Conservation (phyloP, 2,888 invertebrate genomes). For the Caradrina kadenii region DNA sequence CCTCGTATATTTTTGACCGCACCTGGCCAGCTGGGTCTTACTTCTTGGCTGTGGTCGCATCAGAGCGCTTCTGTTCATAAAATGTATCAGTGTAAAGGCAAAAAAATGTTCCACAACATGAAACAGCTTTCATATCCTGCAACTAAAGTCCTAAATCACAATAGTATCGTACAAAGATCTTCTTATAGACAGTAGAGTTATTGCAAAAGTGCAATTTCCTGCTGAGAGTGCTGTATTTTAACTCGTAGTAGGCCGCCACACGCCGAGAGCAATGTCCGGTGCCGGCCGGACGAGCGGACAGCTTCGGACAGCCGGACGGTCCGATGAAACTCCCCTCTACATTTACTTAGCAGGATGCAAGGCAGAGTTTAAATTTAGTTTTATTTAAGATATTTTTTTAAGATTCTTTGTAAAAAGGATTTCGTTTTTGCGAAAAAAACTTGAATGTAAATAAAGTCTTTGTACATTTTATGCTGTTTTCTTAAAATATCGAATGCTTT, state of each 20-base stretch:
- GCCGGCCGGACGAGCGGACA: slow-evolving; percentile 20
- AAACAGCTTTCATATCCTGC: not conserved
- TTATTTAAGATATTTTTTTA: not conserved
- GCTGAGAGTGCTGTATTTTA: slow-evolving; percentile 56
- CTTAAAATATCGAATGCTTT: too few relatives aligned
- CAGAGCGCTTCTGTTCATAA: too few relatives aligned
- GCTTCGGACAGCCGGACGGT: slow-evolving; percentile 19
- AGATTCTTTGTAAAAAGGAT: not conserved
- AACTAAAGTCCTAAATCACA: slow-evolving; percentile 14
- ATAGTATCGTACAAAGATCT: slow-evolving; percentile 36
- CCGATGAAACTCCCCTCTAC: slow-evolving; percentile 21
- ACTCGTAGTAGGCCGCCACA: slow-evolving; percentile 35
- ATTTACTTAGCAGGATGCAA: slow-evolving; percentile 35
- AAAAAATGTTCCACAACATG: not conserved
- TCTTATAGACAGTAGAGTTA: slow-evolving; percentile 50
- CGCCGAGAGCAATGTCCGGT: slow-evolving; percentile 56
- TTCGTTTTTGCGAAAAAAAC: not conserved
- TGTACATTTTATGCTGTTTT: not conserved
- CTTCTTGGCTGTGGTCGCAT: too few relatives aligned
- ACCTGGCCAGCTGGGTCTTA: too few relatives aligned
- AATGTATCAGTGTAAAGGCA: too few relatives aligned
- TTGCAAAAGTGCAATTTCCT: slow-evolving; percentile 71
- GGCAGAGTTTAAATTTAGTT: slow-evolving; percentile 5
- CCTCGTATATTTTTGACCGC: too few relatives aligned
- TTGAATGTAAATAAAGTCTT: too few relatives aligned